These are phyloP conservation scores for Orycteropus afer DNA, from an alignment of 2,113 vertebrate species.

Conservation along the genomic window DNA sequence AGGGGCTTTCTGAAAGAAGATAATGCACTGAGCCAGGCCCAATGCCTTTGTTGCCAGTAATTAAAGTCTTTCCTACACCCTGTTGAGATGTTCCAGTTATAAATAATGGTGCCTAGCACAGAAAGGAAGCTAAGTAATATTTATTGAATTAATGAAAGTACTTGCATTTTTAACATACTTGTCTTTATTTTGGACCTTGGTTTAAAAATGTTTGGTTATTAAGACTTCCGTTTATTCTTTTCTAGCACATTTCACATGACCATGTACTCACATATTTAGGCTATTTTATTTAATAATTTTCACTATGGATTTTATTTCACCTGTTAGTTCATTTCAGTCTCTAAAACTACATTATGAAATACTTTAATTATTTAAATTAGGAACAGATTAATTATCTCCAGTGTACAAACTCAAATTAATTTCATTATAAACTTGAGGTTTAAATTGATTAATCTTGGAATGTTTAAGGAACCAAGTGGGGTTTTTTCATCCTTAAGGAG, in stretches of 20 bases:
- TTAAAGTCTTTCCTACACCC: background rate
- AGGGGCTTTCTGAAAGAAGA: background rate
- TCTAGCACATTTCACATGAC: background rate
- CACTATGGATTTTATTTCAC: conserved; percentile 56
- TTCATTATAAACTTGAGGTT: conserved; percentile 71
- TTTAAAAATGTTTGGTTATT: conserved; percentile 3
- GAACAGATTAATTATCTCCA: conserved; percentile 73
- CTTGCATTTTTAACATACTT: conserved; percentile 34
- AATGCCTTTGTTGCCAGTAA: background rate
- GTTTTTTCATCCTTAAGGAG: background rate
- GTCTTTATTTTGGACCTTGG: conserved; percentile 9
- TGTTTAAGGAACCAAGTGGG: conserved; percentile 29
- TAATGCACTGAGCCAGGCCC: too few relatives aligned
- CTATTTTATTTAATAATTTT: conserved; percentile 58
- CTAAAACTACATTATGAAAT: conserved; percentile 65
- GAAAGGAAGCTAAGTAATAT: background rate
- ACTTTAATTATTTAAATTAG: conserved; percentile 77
- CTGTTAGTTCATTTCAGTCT: conserved; percentile 51
- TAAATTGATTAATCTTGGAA: conserved; percentile 71
- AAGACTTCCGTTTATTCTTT: conserved; percentile 51
- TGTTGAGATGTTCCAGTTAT: background rate
- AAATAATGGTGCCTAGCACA: background rate
- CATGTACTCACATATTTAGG: background rate
- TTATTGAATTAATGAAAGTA: background rate
- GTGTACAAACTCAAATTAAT: conserved; percentile 71